Base-by-base conservation (phyloP, 2,888 invertebrate genomes). In the Dascillus cervinus region DNA sequence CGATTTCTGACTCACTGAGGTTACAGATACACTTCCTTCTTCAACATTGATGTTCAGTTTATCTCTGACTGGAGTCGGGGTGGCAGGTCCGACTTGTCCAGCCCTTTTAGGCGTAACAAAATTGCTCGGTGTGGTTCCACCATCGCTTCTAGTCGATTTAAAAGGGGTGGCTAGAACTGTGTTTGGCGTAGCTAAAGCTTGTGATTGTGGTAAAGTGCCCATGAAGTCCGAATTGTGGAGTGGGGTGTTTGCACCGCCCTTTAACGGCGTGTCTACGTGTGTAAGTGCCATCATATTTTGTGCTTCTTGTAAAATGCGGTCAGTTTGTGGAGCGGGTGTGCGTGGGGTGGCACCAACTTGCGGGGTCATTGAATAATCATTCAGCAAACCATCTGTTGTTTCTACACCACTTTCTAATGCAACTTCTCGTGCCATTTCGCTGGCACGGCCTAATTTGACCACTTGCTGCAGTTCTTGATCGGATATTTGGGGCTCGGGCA, bases 201-300 rank as follows among this genome's bases (percentile, higher is more conserved):
- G 79, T 11, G 75, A 67, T 49, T 79, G 79, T 2, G 94, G 92
- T 43, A 87, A 66, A 0, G 86, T 75, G 2, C 90, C 83, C 10
- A 79, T 78, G 63, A 96, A 94, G 65, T 96, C 94, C 0, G 85
- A 77, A 55, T 91, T 83, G 37, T 84, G 82, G 3, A 98, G 69
- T 0, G 95, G 92, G 0, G 96, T 96, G 63, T 98, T 98, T 12
- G 89, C 58, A 0, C 98, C 98, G 25, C 97, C 87, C 63, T 96
- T 96, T 10, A 98, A 68, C 0, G 97, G 97, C 0, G 97, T 98
- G 57, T 98, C 97, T 2, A 95, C 94, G 62, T 97, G 95, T 0
- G 92, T 91, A 11, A 98, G 69, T 0, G 97, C 96, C 89, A 98
- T 94, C 56, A 98, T 87, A 60, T 98, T 97, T 65, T 97, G 95